A percentile compares a stretch with the other conserved stretches of the same genome.
phyloP scores from a whole-genome alignment of 1,140 invertebrate species.

The Sycophaga agraensis region DNA sequence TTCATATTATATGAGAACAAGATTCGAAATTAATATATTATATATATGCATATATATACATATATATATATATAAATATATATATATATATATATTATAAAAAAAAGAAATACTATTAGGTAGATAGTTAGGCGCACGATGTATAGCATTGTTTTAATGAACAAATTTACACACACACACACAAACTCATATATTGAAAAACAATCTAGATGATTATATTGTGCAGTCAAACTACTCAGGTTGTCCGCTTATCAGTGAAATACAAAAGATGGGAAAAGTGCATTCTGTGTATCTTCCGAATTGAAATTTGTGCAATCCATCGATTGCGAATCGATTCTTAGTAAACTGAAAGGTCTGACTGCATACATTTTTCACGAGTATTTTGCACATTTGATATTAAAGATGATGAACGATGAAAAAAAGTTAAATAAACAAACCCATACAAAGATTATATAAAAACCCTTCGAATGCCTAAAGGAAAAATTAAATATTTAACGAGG shows the following conservation, averaged over 20 bases:
- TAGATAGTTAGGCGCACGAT: conserved; percentile 48
- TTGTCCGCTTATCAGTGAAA: conserved; percentile 9
- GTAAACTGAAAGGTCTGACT: conserved; percentile 27
- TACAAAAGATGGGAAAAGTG: conserved; percentile 1
- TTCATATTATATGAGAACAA: conserved; percentile 49
- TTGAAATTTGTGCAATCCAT: conserved; percentile 18
- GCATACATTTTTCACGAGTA: conserved; percentile 54
- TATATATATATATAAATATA: conserved; percentile 32
- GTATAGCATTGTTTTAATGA: conserved; percentile 51
- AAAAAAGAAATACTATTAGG: conserved; percentile 42
- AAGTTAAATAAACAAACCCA: conserved; percentile 30
- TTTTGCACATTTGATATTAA: conserved; percentile 57
- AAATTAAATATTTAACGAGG: conserved; percentile 32
- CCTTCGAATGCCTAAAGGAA: conserved; percentile 37
- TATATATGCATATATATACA: conserved; percentile 34
- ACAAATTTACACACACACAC: conserved; percentile 37
- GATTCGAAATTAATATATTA: conserved; percentile 56
- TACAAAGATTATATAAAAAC: conserved; percentile 38
- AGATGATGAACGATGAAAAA: conserved; percentile 22
- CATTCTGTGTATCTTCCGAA: conserved; percentile 7
- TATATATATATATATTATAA: conserved; percentile 22
- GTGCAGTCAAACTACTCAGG: conserved; percentile 24
- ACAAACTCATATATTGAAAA: conserved; percentile 29
- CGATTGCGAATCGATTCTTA: neutral
- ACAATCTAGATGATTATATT: conserved; percentile 20